These are phyloP conservation scores for Tetraodon nigroviridis DNA, from an alignment of 2,113 vertebrate genomes.

Conservation along the genomic window DNA sequence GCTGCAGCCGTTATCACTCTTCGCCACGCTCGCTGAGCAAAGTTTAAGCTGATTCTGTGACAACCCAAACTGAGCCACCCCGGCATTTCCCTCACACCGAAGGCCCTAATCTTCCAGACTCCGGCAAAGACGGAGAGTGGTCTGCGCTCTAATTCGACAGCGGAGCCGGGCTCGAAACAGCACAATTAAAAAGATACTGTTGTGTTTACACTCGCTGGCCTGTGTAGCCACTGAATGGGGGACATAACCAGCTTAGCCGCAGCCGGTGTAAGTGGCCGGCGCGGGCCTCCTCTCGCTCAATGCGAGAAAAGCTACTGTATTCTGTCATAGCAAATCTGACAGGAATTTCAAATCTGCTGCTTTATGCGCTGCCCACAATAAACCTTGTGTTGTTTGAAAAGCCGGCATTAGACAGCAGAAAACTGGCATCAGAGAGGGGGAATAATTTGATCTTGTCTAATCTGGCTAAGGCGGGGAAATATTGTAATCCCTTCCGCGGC, in stretches of 20 bases:
- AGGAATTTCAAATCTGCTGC: constrained; percentile 73
- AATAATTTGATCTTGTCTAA: constrained; percentile 79
- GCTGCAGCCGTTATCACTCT: constrained; percentile 69
- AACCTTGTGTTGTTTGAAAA: constrained; percentile 75
- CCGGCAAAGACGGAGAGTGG: constrained; percentile 57
- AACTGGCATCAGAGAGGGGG: constrained; percentile 66
- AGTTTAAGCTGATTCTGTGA: constrained; percentile 80
- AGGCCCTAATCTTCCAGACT: constrained; percentile 72
- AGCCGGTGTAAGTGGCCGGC: constrained; percentile 68
- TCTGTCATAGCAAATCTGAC: constrained; percentile 69
- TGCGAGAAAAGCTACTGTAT: constrained; percentile 58
- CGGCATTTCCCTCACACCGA: constrained; percentile 64
- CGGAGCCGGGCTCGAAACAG: constrained; percentile 70
- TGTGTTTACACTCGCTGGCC: constrained; percentile 77
- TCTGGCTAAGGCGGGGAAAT: constrained; percentile 65
- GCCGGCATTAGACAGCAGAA: constrained; percentile 72
- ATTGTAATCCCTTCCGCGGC: constrained; percentile 65
- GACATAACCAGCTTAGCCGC: constrained; percentile 77
- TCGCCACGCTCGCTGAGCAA: constrained; percentile 73
- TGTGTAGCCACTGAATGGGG: constrained; percentile 75
- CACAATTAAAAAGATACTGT: constrained; percentile 77
- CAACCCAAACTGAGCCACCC: constrained; percentile 70
- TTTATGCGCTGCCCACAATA: constrained; percentile 69
- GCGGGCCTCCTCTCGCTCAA: constrained; percentile 51
- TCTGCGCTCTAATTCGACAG: constrained; percentile 69